A percentile compares a stretch with the other conserved stretches of the same genome.
Evolutionary conservation across 1,140 invertebrate species (phyloP).

Genomic region (Lepidurus packardi): DNA sequence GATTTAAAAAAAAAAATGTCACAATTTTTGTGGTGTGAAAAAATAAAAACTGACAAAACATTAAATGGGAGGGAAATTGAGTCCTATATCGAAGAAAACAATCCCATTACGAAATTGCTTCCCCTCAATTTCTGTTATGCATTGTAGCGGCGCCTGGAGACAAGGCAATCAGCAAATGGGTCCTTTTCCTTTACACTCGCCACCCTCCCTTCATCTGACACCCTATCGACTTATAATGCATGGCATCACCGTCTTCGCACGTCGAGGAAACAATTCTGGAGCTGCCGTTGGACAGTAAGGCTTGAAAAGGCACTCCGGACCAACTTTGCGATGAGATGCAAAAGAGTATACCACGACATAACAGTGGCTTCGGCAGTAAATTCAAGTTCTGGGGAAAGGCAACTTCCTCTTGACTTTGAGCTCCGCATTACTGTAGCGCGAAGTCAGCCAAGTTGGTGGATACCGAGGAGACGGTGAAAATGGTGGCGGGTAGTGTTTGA

Average conservation of each 20-base stretch:
- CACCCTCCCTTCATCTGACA: slow-evolving; percentile 1
- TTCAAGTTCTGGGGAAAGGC: background rate
- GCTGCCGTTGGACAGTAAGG: background rate
- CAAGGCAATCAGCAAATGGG: slow-evolving; percentile 21
- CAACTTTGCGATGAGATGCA: background rate
- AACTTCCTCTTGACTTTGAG: background rate
- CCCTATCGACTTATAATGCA: slow-evolving; percentile 21
- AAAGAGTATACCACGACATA: background rate
- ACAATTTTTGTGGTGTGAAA: too few species aligned
- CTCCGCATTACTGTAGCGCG: background rate
- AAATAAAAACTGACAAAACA: background rate
- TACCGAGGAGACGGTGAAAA: too few species aligned
- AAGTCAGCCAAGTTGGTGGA: background rate
- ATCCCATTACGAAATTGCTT: slow-evolving; percentile 20
- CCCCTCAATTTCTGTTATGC: background rate
- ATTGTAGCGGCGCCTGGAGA: slow-evolving; percentile 11
- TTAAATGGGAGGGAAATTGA: background rate
- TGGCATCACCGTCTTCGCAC: slow-evolving; percentile 13
- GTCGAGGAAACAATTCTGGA: background rate
- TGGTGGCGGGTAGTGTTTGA: background rate
- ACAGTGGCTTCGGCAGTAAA: background rate
- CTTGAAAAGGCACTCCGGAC: background rate
- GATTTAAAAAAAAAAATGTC: background rate
- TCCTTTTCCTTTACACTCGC: background rate
- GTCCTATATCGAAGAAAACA: background rate